Conservation (phyloP, 2,888 invertebrate species). For the Entomobrya proxima region DNA sequence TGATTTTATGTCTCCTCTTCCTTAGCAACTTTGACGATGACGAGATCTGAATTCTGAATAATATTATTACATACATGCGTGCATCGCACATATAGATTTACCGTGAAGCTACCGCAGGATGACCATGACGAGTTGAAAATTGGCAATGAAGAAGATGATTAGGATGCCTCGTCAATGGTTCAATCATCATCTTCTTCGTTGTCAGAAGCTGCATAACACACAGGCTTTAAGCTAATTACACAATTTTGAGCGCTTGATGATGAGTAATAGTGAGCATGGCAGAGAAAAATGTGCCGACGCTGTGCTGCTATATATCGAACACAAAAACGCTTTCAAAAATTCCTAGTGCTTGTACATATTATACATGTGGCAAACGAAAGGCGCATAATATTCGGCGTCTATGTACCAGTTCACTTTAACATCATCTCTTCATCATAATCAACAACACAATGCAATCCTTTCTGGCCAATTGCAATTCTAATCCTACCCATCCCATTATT, state of each 20-base stretch:
- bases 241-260: constrained; percentile 55
- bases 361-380: too few species aligned
- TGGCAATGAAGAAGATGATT: constrained; percentile 53
- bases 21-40: background rate
- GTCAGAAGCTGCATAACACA: constrained; percentile 56
- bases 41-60: too few species aligned
- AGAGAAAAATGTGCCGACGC: constrained; percentile 30
- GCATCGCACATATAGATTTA: background rate
- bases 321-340: background rate
- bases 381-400: background rate
- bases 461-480: constrained; percentile 26
- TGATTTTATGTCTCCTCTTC: background rate
- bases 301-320: too few species aligned
- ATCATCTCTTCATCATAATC: background rate
- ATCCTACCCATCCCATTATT: background rate
- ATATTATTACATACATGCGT: too few species aligned
- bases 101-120: constrained; percentile 40
- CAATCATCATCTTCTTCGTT: constrained; percentile 50
- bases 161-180: constrained; percentile 57
- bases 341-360: background rate
- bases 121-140: constrained; percentile 61
- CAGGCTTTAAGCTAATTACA: constrained; percentile 52
- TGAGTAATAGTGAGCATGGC: constrained; percentile 26
- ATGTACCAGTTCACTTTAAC: constrained; percentile 5
- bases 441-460: constrained; percentile 5